Percentiles rank a stretch among this genome's conserved stretches.
Conservation (phyloP, 2,797 vertebrate genomes). For the Corythornis leucogaster region DNA sequence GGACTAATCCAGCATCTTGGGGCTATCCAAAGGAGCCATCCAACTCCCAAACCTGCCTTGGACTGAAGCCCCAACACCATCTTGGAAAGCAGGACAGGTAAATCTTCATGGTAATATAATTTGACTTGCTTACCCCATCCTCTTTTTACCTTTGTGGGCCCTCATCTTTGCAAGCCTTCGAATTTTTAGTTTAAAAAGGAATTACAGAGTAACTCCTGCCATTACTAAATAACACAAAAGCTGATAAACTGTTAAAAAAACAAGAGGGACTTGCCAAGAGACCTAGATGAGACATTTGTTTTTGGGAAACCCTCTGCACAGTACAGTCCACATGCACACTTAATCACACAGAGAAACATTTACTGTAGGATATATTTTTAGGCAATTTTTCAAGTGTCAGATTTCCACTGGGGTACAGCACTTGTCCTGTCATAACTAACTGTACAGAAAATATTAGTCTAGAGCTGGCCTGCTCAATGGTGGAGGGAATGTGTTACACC, state of each 20-base stretch:
- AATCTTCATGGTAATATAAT: neutral
- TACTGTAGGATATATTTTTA: constrained; percentile 61
- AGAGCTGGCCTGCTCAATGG: neutral
- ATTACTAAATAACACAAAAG: constrained; percentile 41
- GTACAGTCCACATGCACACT: constrained; percentile 23
- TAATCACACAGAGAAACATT: constrained; percentile 57
- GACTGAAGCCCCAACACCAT: fast-evolving
- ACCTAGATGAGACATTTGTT: constrained; percentile 30
- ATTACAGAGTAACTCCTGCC: neutral
- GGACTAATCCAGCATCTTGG: neutral
- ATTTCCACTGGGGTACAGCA: constrained; percentile 58
- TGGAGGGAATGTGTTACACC: neutral
- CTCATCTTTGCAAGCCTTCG: neutral
- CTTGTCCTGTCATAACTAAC: constrained; percentile 65
- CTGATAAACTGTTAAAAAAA: constrained; percentile 60
- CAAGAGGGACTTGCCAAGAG: constrained; percentile 39
- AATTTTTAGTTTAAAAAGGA: neutral
- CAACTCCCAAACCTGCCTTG: neutral
- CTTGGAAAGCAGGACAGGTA: neutral
- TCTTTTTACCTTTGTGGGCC: neutral
- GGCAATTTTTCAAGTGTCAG: constrained; percentile 65
- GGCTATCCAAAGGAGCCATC: neutral
- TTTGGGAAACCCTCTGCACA: constrained; percentile 31
- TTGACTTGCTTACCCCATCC: neutral
- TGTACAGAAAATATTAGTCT: constrained; percentile 64